Evolutionary conservation across 2,113 vertebrate genomes (phyloP), one percentile per base, ranked within the genome.

Genomic region (Ophthalmolycus amberensis): DNA sequence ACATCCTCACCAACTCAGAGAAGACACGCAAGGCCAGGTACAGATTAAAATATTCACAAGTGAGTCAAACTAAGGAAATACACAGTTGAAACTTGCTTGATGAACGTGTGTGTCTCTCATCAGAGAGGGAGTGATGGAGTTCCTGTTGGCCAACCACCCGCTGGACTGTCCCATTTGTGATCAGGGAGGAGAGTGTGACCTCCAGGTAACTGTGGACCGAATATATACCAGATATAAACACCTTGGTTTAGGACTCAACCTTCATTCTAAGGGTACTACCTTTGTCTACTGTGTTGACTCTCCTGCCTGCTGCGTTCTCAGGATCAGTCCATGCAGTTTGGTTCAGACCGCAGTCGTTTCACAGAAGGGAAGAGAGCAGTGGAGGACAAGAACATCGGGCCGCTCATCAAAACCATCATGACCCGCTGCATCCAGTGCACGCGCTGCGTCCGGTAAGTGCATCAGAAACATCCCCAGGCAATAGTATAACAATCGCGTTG

Each of bases 291-390:
- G 14, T 4, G 9, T 58, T 54, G 27, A 66, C 18, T 0, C 58
- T 44, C 8, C 9, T 22, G 2, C n/a, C 8, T n/a, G 29, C 7
- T 38, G 2, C n/a, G 40, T 37, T 63, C 88, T 38, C 91, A 99
- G 98, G 98, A 99, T 92, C 98, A 99, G 84, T 99, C 98, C 1
- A 99, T 99, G 98, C 98, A 97, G 96, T 99, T 99, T 82, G 98
- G 98, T 85, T 97, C 96, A 42, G 98, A 99, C 76, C 96, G 98
- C 85, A 99, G 98, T 89, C 96, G 98, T 64, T 99, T 99, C 91
- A 93, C 95, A 71, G 98, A 99, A 84, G 94, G 92, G 18, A 99
- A 99, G 85, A 95, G 98, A 85, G 98, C 98, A 1, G 98, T 99
- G 80, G 98, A 99, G 90, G 98, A 99, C 94, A 99, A 99, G 91